Percentiles rank a stretch among this genome's conserved stretches.
phyloP scores from a whole-genome alignment of 2,888 invertebrate genomes.

The Ischnura elegans region DNA sequence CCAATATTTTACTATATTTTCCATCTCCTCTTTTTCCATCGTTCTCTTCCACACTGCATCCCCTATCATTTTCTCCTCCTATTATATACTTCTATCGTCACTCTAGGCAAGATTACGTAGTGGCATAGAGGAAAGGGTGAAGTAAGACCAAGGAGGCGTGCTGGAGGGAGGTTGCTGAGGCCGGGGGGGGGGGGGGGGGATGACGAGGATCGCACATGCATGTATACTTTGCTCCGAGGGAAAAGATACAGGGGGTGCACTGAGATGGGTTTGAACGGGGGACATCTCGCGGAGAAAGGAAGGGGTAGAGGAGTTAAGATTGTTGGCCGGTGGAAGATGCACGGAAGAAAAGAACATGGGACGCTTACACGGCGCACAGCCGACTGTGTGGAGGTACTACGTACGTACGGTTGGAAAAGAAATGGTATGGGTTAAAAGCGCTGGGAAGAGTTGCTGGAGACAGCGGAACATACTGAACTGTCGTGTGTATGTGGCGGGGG shows the following conservation, averaged over 20 bases:
- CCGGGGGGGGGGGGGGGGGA: not conserved
- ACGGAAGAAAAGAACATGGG: not conserved
- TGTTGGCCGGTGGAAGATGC: not conserved
- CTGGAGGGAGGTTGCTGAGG: not conserved
- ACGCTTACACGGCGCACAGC: conserved; percentile 36
- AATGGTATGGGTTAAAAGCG: not conserved
- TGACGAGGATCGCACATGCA: not conserved
- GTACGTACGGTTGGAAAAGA: not conserved
- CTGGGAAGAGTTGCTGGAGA: too few relatives aligned
- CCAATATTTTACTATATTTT: too few relatives aligned
- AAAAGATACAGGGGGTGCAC: not conserved
- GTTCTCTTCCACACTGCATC: not conserved
- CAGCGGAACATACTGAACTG: conserved; percentile 38
- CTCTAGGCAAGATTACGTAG: not conserved
- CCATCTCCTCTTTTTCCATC: too few relatives aligned
- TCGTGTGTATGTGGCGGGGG: not conserved
- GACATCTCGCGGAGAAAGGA: not conserved
- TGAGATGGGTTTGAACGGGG: not conserved
- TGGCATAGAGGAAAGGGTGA: not conserved
- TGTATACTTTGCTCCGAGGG: conserved; percentile 21
- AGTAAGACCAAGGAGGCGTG: not conserved
- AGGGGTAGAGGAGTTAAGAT: not conserved
- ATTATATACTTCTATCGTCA: not conserved
- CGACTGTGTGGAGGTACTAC: conserved; percentile 16
- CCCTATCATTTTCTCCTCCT: not conserved